These are phyloP conservation scores for Elachura formosa DNA, from an alignment of 2,113 vertebrate genomes.

Conservation along the genomic window DNA sequence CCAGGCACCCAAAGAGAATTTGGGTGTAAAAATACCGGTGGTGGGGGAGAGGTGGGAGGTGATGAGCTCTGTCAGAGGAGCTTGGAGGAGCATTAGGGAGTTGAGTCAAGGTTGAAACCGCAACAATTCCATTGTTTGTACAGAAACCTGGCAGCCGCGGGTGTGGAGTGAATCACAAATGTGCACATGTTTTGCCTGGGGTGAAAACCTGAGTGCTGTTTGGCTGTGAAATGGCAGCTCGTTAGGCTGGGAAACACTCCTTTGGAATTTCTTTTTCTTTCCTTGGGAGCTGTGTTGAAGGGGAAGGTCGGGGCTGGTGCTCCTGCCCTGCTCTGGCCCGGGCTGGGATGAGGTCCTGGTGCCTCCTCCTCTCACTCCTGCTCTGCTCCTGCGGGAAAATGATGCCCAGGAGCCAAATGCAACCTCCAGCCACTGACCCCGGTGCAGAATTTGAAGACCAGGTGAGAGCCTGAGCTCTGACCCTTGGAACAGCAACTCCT, in stretches of 20 bases:
- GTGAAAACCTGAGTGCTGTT: neutral
- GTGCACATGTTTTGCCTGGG: constrained; percentile 36
- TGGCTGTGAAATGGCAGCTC: constrained; percentile 20
- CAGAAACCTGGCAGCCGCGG: neutral
- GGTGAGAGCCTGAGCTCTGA: neutral
- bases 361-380: neutral
- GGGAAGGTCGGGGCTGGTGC: neutral
- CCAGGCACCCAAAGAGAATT: neutral
- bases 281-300: neutral
- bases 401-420: accelerated
- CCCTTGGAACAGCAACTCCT: neutral
- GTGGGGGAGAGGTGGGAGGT: neutral
- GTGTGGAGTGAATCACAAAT: neutral
- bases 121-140: neutral
- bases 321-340: neutral
- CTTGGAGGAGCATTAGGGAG: neutral
- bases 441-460: accelerated
- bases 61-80: neutral
- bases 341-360: neutral
- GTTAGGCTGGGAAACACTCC: neutral
- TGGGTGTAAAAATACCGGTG: neutral
- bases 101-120: neutral
- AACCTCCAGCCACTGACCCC: neutral
- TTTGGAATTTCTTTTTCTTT: neutral
- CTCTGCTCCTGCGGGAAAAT: neutral